Conservation (phyloP, 2,113 vertebrate species). For the Gadus chalcogrammus region DNA sequence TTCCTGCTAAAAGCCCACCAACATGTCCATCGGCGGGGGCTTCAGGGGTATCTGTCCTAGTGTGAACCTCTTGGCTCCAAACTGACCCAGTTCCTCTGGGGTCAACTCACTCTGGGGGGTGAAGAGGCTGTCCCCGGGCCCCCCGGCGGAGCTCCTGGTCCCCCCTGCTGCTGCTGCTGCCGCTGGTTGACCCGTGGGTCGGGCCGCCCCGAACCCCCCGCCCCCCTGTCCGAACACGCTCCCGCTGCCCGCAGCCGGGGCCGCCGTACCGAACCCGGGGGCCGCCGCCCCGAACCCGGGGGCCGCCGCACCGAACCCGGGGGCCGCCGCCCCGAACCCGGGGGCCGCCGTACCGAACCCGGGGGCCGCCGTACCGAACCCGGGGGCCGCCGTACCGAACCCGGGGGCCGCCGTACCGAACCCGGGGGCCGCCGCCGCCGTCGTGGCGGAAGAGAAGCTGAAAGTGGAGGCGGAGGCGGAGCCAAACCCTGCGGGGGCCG, state of each 20-base stretch:
- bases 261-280: constrained; percentile 27
- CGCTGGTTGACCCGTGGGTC: background rate
- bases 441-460: constrained; percentile 6
- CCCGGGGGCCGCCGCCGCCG: too few relatives aligned
- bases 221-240: constrained; percentile 35
- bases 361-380: too few relatives aligned
- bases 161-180: constrained; percentile 10
- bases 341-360: too few relatives aligned
- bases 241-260: constrained; percentile 20
- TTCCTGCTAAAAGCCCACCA: constrained; percentile 54
- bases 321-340: background rate
- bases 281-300: constrained; percentile 43
- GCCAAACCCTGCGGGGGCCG: constrained; percentile 48
- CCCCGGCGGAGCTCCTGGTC: constrained; percentile 7
- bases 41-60: constrained; percentile 81
- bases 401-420: too few relatives aligned
- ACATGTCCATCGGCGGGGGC: constrained; percentile 78
- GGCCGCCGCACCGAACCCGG: constrained; percentile 42
- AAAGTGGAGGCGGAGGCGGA: constrained; percentile 65
- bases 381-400: too few relatives aligned
- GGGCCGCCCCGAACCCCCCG: constrained; percentile 28
- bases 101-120: constrained; percentile 78
- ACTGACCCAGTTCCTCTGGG: constrained; percentile 82
- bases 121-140: constrained; percentile 65
- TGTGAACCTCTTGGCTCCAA: constrained; percentile 78